Base-by-base conservation (phyloP, 2,888 invertebrate genomes). In the Anoplius nigerrimus region DNA sequence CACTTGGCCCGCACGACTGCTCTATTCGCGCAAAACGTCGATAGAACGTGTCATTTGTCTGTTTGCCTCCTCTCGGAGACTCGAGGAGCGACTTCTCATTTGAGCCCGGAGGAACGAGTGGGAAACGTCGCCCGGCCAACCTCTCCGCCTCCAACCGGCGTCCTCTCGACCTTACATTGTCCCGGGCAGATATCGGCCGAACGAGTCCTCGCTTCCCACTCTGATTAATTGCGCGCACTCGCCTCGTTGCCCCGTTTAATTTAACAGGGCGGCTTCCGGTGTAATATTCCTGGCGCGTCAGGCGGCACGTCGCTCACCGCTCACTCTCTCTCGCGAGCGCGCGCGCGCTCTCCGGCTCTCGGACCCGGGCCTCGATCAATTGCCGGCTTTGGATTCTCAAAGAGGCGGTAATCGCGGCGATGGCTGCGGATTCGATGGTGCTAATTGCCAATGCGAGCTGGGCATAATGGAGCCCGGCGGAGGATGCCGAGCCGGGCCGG, bases 11-110 rank as follows among this genome's bases (percentile, higher is more conserved):
- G 69, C 64, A 60, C 46, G 61, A 71, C 54, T 66, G 57, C 43
- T 62, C 16, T 56, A 52, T 62, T 68, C 59, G 66, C 55, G 65
- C n/a, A 62, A 61, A 71, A 61, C 69, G 65, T 45, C 66, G 72
- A 75, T 65, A 60, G 76, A 68, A 75, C 72, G 72, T 74, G 67
- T 73, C 76, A 76, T 79, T 79, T 74, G 76, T 74, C 74, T 72
- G 68, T 53, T 53, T 20, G 51, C 18, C 48, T 61, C 34, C 55
- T 43, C 60, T 43, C 60, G 62, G 15, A 16, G 51, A 55, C 21
- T n/a, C 20, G 27, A 62, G n/a, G 34, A 34, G 34, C 34, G 34
- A 34, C 34, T 34, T 34, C 34, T 34, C 34, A 34, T 34, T 34
- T 34, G 34, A 34, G 34, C 34, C 34, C n/a, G n/a, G 58, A 62